Evolutionary conservation across 2,797 vertebrate species (phyloP), one percentile per base, ranked within the genome.

Genomic region (Microcaecilia unicolor): DNA sequence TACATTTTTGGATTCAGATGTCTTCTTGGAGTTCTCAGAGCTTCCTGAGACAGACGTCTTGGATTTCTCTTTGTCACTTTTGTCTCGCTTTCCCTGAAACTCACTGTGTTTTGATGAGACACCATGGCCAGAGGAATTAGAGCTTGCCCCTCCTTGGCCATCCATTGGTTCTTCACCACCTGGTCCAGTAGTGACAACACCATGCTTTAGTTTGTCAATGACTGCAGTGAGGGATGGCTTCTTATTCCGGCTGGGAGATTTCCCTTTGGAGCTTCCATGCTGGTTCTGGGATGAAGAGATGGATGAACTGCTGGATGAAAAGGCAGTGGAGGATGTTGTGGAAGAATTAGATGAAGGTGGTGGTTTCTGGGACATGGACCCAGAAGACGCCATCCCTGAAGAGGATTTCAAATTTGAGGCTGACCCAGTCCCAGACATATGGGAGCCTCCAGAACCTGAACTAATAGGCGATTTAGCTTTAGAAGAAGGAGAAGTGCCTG

Each of bases 161-260:
- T 89, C 84, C 73, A 92, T 84, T 15, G 86, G 81, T 19, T 91
- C 90, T 6, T 99, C 95, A 8, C 92, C 85, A 5, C 89, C 90
- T 8, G 88, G 88, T 36, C 88, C 90, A 4, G 84, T 82, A 20
- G 91, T 91, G 22, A 92, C 89, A 36, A 94, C 96, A 3, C 96
- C 94, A 36, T 97, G 95, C 65, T 99, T 99, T 17, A 98, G 81
- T 60, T 99, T 99, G 78, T 99, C 95, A 47, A 98, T 99, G 48
- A 99, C 96, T 2, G 96, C 96, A 0, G 89, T 98, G 46, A 99
- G 82, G 5, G 96, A 99, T 2, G 95, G 94, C 51, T 98, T 98
- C 78, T 98, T 98, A 81, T 98, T 98, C 43, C 94, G 87, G 71
- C 96, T 99, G 4, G 96, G 96, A 20, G 95, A 98, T 63, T 98